phyloP scores from a whole-genome alignment of 2,797 vertebrate species.

The Perodicticus potto region DNA sequence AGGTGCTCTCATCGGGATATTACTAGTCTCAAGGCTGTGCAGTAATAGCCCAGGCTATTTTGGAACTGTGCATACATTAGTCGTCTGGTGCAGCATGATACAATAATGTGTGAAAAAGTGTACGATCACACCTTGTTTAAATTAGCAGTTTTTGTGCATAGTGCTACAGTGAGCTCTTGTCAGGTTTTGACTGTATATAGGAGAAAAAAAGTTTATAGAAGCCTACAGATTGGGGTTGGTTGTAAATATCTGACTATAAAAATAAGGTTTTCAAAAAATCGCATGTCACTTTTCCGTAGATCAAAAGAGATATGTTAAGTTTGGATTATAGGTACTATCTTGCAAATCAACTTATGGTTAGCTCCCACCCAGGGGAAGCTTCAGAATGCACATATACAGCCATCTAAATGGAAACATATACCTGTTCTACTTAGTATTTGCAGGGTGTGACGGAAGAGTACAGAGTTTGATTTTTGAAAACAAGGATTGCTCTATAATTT shows the following conservation, averaged over 20 bases:
- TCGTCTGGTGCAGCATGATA: slow-evolving; percentile 86
- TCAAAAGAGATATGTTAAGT: slow-evolving; percentile 62
- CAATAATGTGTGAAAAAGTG: slow-evolving; percentile 89
- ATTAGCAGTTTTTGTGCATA: slow-evolving; percentile 89
- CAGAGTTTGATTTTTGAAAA: slow-evolving; percentile 50
- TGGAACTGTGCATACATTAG: slow-evolving; percentile 89
- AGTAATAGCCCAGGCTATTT: slow-evolving; percentile 88
- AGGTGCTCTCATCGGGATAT: slow-evolving; percentile 64
- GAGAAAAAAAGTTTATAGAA: slow-evolving; percentile 85
- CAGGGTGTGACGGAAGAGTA: slow-evolving; percentile 9
- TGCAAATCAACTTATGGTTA: neutral
- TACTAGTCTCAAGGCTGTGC: slow-evolving; percentile 77
- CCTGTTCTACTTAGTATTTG: neutral
- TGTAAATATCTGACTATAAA: slow-evolving; percentile 76
- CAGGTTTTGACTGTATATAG: slow-evolving; percentile 86
- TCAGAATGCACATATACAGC: neutral
- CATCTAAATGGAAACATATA: neutral
- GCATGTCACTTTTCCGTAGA: slow-evolving; percentile 55
- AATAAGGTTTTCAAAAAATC: slow-evolving; percentile 67
- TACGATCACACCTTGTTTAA: slow-evolving; percentile 89
- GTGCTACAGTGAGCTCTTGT: slow-evolving; percentile 87
- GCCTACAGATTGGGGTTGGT: slow-evolving; percentile 74
- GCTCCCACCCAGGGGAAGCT: neutral
- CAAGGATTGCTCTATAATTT: neutral
- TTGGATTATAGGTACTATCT: slow-evolving; percentile 37